A percentile compares a stretch with the other conserved stretches of the same genome.
phyloP scores from a whole-genome alignment of 1,140 invertebrate genomes.

The Brachionus manjavacas region DNA sequence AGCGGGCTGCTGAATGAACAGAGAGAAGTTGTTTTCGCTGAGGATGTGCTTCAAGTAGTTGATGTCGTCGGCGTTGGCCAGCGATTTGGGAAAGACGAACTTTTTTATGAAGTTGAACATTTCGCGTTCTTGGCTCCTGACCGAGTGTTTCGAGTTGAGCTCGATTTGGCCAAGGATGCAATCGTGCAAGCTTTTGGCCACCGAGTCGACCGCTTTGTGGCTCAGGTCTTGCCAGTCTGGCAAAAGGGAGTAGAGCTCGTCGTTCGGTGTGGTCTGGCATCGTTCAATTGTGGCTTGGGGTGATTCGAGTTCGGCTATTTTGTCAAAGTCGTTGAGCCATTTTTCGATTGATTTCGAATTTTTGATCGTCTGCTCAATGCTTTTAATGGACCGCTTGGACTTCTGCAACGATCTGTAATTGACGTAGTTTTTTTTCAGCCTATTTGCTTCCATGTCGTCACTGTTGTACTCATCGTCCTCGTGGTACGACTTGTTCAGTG shows the following conservation, averaged over 20 bases:
- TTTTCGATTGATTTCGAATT: constrained; percentile 40
- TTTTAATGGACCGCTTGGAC: constrained; percentile 25
- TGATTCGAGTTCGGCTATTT: constrained; percentile 14
- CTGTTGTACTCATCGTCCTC: constrained; percentile 1
- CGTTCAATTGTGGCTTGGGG: background rate
- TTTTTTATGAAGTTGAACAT: background rate
- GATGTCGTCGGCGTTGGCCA: constrained; percentile 29
- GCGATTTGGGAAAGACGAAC: constrained; percentile 25
- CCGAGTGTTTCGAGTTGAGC: background rate
- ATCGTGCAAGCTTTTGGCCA: background rate
- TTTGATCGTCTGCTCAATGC: constrained; percentile 13
- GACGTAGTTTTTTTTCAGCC: background rate
- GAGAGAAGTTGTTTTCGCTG: background rate
- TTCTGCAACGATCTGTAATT: constrained; percentile 23
- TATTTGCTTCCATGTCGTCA: background rate
- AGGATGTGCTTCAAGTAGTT: constrained; percentile 4
- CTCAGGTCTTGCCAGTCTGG: background rate
- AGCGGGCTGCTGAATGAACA: background rate
- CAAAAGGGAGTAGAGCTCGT: background rate
- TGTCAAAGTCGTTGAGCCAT: constrained; percentile 33
- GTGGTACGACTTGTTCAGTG: background rate
- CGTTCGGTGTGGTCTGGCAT: background rate
- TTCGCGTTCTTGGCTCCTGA: background rate
- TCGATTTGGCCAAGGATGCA: background rate
- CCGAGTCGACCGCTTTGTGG: background rate